Percentiles rank a stretch among this genome's conserved stretches.
These are phyloP conservation scores for Esox niger DNA, from an alignment of 2,113 vertebrate genomes.

Conservation along the genomic window DNA sequence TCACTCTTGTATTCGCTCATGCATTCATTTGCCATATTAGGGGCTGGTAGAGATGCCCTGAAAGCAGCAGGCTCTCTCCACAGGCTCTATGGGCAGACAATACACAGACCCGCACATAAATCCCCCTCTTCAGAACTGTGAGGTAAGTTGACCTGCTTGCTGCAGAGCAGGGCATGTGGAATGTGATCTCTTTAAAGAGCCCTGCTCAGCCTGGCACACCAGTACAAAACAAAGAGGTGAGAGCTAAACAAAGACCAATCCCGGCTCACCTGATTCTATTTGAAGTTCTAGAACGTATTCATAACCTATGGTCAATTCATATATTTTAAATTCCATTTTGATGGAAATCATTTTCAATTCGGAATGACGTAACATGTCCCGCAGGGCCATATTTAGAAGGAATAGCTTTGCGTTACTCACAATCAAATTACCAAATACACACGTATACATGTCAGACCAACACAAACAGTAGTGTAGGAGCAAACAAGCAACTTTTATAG, in stretches of 20 bases:
- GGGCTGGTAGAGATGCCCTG: constrained; percentile 50
- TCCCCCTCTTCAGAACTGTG: constrained; percentile 40
- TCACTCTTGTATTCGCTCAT: constrained; percentile 70
- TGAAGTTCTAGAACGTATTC: not conserved
- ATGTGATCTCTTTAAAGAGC: constrained; percentile 53
- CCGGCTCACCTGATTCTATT: not conserved
- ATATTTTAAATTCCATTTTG: not conserved
- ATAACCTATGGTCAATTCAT: not conserved
- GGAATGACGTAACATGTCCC: not conserved
- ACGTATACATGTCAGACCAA: constrained; percentile 11
- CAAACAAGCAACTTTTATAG: constrained; percentile 24
- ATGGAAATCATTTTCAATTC: not conserved
- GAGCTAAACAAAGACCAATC: not conserved
- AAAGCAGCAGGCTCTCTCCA: constrained; percentile 53
- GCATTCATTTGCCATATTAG: constrained; percentile 76
- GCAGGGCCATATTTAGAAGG: constrained; percentile 45
- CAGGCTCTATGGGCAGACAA: constrained; percentile 9
- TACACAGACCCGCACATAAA: constrained; percentile 35
- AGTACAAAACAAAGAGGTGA: constrained; percentile 6
- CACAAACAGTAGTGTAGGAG: constrained; percentile 32
- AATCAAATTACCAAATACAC: constrained; percentile 20
- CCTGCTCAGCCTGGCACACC: constrained; percentile 15
- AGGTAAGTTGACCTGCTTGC: constrained; percentile 50
- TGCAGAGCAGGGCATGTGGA: constrained; percentile 38
- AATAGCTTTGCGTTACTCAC: constrained; percentile 24